Conservation (phyloP, 2,888 invertebrate genomes). For the Chrysotoxum bicinctum region DNA sequence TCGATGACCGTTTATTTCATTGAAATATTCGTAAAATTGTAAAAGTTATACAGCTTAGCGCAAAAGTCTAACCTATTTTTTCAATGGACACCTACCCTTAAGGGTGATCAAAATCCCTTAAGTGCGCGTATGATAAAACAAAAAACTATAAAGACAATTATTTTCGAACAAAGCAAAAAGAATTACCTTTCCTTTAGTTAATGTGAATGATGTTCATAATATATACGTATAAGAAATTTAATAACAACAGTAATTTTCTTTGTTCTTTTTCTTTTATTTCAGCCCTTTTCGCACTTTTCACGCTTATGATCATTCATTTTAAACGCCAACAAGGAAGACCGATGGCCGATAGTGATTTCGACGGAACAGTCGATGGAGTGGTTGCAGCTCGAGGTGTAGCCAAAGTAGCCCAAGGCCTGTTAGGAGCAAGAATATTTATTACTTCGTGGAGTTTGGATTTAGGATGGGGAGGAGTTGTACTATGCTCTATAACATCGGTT, state of each 20-base stretch:
- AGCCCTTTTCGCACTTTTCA: conserved; percentile 95
- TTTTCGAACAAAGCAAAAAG: no score
- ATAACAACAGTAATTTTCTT: background rate
- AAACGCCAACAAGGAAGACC: conserved; percentile 89
- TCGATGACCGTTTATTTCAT: no score
- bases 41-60: no score
- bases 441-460: conserved; percentile 92
- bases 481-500: conserved; percentile 91
- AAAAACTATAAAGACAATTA: no score
- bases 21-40: no score
- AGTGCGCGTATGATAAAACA: no score
- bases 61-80: no score
- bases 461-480: conserved; percentile 92
- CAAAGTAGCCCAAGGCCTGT: conserved; percentile 83
- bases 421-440: conserved; percentile 88
- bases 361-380: conserved; percentile 89
- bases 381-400: conserved; percentile 83
- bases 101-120: no score
- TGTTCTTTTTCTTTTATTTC: conserved; percentile 74
- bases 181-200: no score
- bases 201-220: no score
- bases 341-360: conserved; percentile 84
- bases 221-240: no score
- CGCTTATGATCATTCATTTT: conserved; percentile 95
- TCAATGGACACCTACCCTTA: no score